Base-by-base conservation (phyloP, 2,888 invertebrate species). In the Trileptium ribeirensis region DNA sequence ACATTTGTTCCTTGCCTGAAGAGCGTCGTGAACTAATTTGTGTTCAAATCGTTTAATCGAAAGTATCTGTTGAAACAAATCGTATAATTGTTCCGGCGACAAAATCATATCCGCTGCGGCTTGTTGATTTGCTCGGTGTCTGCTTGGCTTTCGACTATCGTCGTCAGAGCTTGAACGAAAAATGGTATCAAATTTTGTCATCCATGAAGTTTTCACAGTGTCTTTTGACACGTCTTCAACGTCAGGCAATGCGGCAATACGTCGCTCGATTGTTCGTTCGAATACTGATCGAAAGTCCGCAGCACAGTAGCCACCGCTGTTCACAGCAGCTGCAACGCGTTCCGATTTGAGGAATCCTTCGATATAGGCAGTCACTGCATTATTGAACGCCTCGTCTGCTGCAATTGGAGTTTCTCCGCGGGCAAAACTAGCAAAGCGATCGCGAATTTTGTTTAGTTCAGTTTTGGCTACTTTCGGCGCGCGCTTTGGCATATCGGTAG, bases 31-130 rank as follows among this genome's bases (percentile, higher is more conserved):
- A 83, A 98, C 92, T 86, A 98, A 92, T 91, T 97, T 97, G 90
- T 98, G 98, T 90, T 98, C 97, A 89, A 97, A 98, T 90, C 98
- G 98, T 91, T 98, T 98, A 80, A 98, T 95, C 80, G 94, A 94
- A 83, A 98, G 91, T 86, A 98, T 97, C 90, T 96, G 96, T 90
- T 98, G 97, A 90, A 98, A 98, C 96, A 98, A 96, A 90, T 98
- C 97, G 90, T 96, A 98, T 24, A 98, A 92, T 89, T 98, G 97
- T 89, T 98, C 97, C 90, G 98, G 98, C 86, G 96, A 95, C 85
- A 97, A 92, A 89, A 97, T 29, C 31, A 70, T 15, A 70, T 70
- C 74, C 29, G 8, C 8, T 3, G 31, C 31, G 15, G 31, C 74
- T n/a, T 31, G 74, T 33, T 70, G 81, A 15, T 3, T 19, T 33